A percentile compares a stretch with the other conserved stretches of the same genome.
Conservation (phyloP, 2,888 invertebrate species). For the Drosophila monieri region DNA sequence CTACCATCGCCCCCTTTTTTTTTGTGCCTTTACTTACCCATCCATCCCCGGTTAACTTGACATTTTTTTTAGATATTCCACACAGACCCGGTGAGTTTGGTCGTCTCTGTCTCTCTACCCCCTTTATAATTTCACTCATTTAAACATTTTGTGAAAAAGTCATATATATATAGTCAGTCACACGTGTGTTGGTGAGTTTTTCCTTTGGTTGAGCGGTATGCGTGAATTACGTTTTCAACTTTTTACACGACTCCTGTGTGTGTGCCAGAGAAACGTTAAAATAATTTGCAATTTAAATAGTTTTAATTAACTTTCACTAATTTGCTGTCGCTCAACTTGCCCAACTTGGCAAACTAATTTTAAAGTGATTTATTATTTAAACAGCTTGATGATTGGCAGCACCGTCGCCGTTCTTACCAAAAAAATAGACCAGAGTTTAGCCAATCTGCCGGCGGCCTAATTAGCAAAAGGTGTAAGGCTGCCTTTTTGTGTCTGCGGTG, state of each 20-base stretch:
- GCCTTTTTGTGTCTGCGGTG: conserved; percentile 5
- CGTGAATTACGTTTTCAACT: conserved; percentile 48
- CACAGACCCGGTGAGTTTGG: conserved; percentile 29
- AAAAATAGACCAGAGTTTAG: conserved; percentile 12
- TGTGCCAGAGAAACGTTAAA: conserved; percentile 67
- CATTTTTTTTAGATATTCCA: conserved; percentile 65
- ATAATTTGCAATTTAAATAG: conserved; percentile 80
- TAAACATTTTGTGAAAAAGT: conserved; percentile 58
- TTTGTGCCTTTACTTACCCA: conserved; percentile 5
- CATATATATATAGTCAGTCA: conserved; percentile 7
- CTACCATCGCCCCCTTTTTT: conserved; percentile 19
- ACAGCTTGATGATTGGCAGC: conserved; percentile 72
- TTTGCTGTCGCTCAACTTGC: conserved; percentile 50
- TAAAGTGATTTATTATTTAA: conserved; percentile 81
- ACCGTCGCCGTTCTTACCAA: conserved; percentile 11
- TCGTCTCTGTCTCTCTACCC: conserved; percentile 3
- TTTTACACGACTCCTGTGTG: conserved; percentile 56
- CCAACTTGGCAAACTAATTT: conserved; percentile 76
- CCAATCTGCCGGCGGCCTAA: conserved; percentile 61
- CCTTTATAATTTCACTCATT: conserved; percentile 72
- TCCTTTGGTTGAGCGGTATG: conserved; percentile 24
- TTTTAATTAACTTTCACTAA: conserved; percentile 77
- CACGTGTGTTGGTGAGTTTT: conserved; percentile 20
- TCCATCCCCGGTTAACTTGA: conserved; percentile 54
- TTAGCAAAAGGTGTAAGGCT: conserved; percentile 56